Evolutionary conservation across 2,113 vertebrate genomes (phyloP), one percentile per base, ranked within the genome.

Genomic region (Limnothrissa miodon): DNA sequence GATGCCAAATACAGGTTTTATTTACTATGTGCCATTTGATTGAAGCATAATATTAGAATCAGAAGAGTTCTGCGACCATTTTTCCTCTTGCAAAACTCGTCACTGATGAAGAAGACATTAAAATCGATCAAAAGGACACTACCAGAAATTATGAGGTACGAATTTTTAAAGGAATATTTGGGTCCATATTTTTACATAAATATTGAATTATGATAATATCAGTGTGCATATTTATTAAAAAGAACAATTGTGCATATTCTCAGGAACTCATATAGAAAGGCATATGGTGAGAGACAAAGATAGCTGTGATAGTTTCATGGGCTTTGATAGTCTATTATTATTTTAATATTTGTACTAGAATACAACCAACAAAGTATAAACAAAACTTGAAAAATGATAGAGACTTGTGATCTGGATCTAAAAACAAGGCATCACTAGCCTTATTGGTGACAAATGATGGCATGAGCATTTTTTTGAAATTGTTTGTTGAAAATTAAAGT

Each of bases 31-130:
- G 25, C n/a, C 25, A 23, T 4, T 17, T 81, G 42, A 70, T 15
- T 45, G 80, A 88, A 81, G 0, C 78, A 96, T 95, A 44, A 8
- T 0, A 29, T 95, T 84, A 92, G 95, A 19, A 17, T 96, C 33
- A 93, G 95, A 82, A 92, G 95, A 85, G 82, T 94, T 6, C 85
- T 96, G 21, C 94, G 95, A 0, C 95, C 96, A 0, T 96, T 96
- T 87, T 96, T 95, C 89, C 92, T 96, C 46, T 93, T 96, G 79
- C 95, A 96, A 89, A 96, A 96, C 85, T 96, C 96, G 4, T 96
- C 95, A 3, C 92, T 96, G 90, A 96, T 96, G 96, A 96, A 96
- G 88, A 96, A 96, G 90, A 96, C 94, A 0, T 89, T 96, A 53
- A 96, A 96, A 87, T 95, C 95, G 3, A 91, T 96, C 79, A 87